These are phyloP conservation scores for Gymnoscopelus braueri DNA, from an alignment of 2,797 vertebrate genomes.

Conservation along the genomic window DNA sequence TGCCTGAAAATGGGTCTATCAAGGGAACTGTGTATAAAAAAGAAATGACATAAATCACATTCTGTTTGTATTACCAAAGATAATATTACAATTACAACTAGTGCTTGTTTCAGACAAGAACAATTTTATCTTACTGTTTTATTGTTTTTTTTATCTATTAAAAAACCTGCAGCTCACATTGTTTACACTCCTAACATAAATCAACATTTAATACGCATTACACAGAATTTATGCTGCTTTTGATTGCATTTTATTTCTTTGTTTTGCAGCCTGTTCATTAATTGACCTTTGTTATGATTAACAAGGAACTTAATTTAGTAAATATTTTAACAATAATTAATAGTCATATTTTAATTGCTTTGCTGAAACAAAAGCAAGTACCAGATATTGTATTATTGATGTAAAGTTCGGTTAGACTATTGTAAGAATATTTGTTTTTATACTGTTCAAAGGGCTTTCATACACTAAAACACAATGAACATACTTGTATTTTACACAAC, in stretches of 20 bases:
- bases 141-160: too few relatives aligned
- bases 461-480: slow-evolving; percentile 44
- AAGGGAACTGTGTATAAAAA: slow-evolving; percentile 22
- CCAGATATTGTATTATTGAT: slow-evolving; percentile 48
- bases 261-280: not conserved
- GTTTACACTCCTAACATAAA: slow-evolving; percentile 46
- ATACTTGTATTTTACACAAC: slow-evolving; percentile 52
- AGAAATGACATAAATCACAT: slow-evolving; percentile 23
- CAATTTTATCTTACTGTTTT: too few relatives aligned
- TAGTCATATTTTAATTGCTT: slow-evolving; percentile 32
- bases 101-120: too few relatives aligned
- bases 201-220: slow-evolving; percentile 8
- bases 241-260: slow-evolving; percentile 40
- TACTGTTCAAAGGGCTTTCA: slow-evolving; percentile 48
- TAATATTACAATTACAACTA: slow-evolving; percentile 20
- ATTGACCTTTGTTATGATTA: not conserved
- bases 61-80: slow-evolving; percentile 37
- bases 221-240: slow-evolving; percentile 47
- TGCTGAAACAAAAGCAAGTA: slow-evolving; percentile 43
- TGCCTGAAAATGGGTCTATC: slow-evolving; percentile 27
- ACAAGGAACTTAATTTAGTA: slow-evolving; percentile 23
- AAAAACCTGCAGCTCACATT: slow-evolving; percentile 38
- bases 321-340: slow-evolving; percentile 44
- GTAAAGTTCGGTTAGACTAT: slow-evolving; percentile 48
- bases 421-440: slow-evolving; percentile 45